These are phyloP conservation scores for Drosophila vallismaia DNA, from an alignment of 2,888 invertebrate genomes.

Conservation along the genomic window DNA sequence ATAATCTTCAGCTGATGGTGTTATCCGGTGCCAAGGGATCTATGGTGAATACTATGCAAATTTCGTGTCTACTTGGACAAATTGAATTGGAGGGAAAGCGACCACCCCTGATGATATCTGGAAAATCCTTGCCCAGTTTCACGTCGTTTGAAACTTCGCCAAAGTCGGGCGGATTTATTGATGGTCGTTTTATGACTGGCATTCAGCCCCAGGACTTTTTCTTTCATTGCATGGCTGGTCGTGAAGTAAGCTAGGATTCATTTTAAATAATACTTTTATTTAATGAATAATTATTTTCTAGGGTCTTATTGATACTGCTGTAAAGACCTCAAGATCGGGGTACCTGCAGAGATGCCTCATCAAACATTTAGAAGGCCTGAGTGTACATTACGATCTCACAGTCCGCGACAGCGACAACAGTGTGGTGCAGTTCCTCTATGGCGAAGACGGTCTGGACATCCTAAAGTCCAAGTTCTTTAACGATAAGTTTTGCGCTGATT, in stretches of 20 bases:
- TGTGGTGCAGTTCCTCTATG: slow-evolving; percentile 96
- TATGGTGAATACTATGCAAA: slow-evolving; percentile 98
- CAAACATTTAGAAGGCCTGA: slow-evolving; percentile 98
- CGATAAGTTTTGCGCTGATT: slow-evolving; percentile 87
- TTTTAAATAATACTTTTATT: background rate
- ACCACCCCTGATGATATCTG: slow-evolving; percentile 96
- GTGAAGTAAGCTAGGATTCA: slow-evolving; percentile 88
- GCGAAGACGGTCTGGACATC: slow-evolving; percentile 97
- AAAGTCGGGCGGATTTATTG: slow-evolving; percentile 97
- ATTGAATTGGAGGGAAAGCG: slow-evolving; percentile 99
- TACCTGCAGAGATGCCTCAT: slow-evolving; percentile 98
- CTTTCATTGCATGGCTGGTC: slow-evolving; percentile 99
- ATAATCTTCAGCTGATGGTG: slow-evolving; percentile 99
- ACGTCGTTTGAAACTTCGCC: slow-evolving; percentile 93
- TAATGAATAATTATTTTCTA: slow-evolving; percentile 64
- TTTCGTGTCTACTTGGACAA: slow-evolving; percentile 98
- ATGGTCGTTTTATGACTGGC: slow-evolving; percentile 98
- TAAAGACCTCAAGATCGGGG: slow-evolving; percentile 99
- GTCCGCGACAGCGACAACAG: slow-evolving; percentile 97
- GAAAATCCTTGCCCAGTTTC: slow-evolving; percentile 95
- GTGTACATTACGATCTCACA: slow-evolving; percentile 95
- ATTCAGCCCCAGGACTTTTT: slow-evolving; percentile 99
- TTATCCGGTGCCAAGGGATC: slow-evolving; percentile 99
- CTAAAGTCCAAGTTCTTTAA: slow-evolving; percentile 93
- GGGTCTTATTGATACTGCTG: slow-evolving; percentile 99